phyloP scores from a whole-genome alignment of 2,797 vertebrate genomes.

The Hemitrygon akajei region DNA sequence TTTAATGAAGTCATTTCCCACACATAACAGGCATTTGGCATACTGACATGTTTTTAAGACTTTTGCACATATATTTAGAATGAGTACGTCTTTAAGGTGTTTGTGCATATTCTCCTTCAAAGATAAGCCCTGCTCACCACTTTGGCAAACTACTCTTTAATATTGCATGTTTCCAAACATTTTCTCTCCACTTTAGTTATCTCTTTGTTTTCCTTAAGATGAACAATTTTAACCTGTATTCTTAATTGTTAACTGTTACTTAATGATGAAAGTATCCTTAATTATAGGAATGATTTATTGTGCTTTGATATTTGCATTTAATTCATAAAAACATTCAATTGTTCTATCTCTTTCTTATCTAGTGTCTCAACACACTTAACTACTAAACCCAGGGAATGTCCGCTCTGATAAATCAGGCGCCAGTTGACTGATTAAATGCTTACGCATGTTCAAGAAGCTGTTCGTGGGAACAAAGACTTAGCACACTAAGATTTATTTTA shows the following conservation, averaged over 20 bases:
- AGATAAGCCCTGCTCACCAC: neutral
- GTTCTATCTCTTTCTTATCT: neutral
- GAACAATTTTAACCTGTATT: neutral
- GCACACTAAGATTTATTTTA: neutral
- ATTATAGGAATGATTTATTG: neutral
- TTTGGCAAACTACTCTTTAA: neutral
- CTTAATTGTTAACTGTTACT: neutral
- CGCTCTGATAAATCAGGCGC: constrained; percentile 2
- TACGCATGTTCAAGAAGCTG: neutral
- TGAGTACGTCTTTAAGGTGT: neutral
- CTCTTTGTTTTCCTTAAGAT: neutral
- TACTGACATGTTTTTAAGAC: neutral
- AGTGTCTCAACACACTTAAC: neutral
- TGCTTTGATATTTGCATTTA: neutral
- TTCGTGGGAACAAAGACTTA: neutral
- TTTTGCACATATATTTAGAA: neutral
- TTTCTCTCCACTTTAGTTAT: too few relatives aligned
- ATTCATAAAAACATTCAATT: neutral
- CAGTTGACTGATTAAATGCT: constrained; percentile 20
- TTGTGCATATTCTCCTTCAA: neutral
- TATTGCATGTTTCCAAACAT: neutral
- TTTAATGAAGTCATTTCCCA: neutral
- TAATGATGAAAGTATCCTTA: neutral
- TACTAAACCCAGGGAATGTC: neutral
- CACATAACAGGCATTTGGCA: neutral